Evolutionary conservation across 2,113 vertebrate species (phyloP).

Genomic region (Columbina picui): DNA sequence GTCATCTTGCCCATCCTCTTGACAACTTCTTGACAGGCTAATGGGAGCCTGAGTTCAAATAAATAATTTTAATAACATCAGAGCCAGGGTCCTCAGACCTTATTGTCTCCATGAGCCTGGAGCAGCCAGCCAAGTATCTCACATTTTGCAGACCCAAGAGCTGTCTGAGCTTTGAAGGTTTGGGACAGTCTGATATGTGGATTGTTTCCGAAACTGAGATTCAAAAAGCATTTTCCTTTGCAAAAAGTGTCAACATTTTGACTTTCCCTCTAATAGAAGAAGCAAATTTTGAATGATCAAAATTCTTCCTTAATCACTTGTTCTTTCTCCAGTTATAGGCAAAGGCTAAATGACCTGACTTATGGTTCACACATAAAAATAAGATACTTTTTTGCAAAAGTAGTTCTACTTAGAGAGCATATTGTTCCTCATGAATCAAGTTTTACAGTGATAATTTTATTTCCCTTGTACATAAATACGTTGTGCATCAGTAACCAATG

Average conservation of each 20-base stretch:
- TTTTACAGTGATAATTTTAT: not conserved
- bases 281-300: not conserved
- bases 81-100: not conserved
- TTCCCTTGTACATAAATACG: rapidly evolving
- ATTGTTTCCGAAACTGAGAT: not conserved
- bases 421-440: not conserved
- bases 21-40: not conserved
- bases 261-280: not conserved
- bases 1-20: not conserved
- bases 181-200: not conserved
- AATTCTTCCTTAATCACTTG: not conserved
- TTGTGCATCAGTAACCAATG: not conserved
- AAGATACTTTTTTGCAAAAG: not conserved
- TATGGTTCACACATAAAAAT: not conserved
- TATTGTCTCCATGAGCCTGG: not conserved
- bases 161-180: not conserved
- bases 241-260: not conserved
- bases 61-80: not conserved
- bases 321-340: not conserved
- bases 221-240: not conserved
- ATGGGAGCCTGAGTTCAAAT: not conserved
- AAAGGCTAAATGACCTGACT: not conserved
- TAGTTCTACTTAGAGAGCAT: not conserved
- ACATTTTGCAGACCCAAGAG: not conserved
- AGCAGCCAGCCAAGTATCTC: not conserved